Evolutionary conservation across 2,797 vertebrate genomes (phyloP).

Genomic region (Parotocinclus haroldoi): DNA sequence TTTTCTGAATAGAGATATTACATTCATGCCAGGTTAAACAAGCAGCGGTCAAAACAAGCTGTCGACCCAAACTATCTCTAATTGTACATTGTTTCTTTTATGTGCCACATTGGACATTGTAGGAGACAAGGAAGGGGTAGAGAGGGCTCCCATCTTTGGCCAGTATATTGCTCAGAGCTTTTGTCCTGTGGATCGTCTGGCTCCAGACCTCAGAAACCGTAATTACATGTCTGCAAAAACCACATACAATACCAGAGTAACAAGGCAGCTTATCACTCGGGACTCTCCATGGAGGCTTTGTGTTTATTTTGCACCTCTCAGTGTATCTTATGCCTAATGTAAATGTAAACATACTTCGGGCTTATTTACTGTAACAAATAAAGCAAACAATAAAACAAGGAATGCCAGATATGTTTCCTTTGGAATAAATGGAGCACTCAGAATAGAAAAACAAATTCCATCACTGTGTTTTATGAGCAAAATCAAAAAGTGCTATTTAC

Average conservation of each 20-base stretch:
- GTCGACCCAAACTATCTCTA: slow-evolving; percentile 47
- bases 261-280: slow-evolving; percentile 47
- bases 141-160: slow-evolving; percentile 46
- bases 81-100: slow-evolving; percentile 54
- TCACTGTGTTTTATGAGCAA: slow-evolving; percentile 18
- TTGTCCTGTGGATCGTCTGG: slow-evolving; percentile 64
- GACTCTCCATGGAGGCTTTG: slow-evolving; percentile 37
- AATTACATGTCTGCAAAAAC: slow-evolving; percentile 71
- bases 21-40: slow-evolving; percentile 50
- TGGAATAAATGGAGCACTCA: slow-evolving; percentile 27
- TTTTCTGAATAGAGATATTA: slow-evolving; percentile 32
- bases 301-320: slow-evolving; percentile 43
- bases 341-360: slow-evolving; percentile 36
- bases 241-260: slow-evolving; percentile 59
- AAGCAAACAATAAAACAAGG: slow-evolving; percentile 39
- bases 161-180: slow-evolving; percentile 62
- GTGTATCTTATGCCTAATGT: slow-evolving; percentile 36
- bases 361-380: slow-evolving; percentile 43
- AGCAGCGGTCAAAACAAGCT: slow-evolving; percentile 39
- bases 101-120: slow-evolving; percentile 46
- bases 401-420: slow-evolving; percentile 33
- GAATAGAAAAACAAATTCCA: background rate
- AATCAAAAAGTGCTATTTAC: slow-evolving; percentile 14
- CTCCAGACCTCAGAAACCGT: slow-evolving; percentile 67
- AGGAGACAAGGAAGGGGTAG: slow-evolving; percentile 36